Evolutionary conservation across 2,888 invertebrate species (phyloP).

Genomic region (Epirrhoe alternata): DNA sequence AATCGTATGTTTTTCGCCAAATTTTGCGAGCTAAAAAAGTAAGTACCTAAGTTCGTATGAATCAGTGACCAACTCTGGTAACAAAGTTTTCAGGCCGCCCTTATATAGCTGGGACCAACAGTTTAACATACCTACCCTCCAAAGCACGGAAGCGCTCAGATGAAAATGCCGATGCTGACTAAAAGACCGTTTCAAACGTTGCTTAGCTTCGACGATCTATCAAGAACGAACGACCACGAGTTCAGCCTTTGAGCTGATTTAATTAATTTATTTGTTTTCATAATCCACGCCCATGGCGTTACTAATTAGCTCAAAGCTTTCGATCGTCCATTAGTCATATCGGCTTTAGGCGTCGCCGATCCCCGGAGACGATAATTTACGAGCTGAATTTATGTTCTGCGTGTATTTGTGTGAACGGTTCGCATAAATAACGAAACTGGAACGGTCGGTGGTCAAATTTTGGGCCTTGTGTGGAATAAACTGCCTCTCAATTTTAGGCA

Average conservation of each 20-base stretch:
- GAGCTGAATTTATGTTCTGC: slow-evolving; percentile 34
- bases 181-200: no score
- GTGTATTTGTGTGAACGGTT: slow-evolving; percentile 28
- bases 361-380: slow-evolving; percentile 39
- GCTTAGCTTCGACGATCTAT: no score
- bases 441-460: slow-evolving; percentile 27
- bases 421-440: slow-evolving; percentile 45
- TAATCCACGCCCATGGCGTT: slow-evolving; percentile 29
- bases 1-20: no score
- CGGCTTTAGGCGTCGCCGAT: slow-evolving; percentile 36
- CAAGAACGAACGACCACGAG: no score
- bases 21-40: no score
- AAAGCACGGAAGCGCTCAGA: no score
- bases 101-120: no score
- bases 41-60: no score
- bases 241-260: not conserved
- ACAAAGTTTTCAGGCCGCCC: no score
- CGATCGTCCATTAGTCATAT: slow-evolving; percentile 43
- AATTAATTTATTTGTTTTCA: slow-evolving; percentile 1
- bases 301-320: slow-evolving; percentile 40
- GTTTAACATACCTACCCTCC: no score
- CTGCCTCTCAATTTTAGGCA: slow-evolving; percentile 17
- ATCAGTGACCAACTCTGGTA: no score
- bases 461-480: slow-evolving; percentile 16
- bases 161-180: no score